Percentiles rank a stretch among this genome's conserved stretches.
phyloP scores from a whole-genome alignment of 2,888 invertebrate species.

The Hirtodrosophila trivittata region DNA sequence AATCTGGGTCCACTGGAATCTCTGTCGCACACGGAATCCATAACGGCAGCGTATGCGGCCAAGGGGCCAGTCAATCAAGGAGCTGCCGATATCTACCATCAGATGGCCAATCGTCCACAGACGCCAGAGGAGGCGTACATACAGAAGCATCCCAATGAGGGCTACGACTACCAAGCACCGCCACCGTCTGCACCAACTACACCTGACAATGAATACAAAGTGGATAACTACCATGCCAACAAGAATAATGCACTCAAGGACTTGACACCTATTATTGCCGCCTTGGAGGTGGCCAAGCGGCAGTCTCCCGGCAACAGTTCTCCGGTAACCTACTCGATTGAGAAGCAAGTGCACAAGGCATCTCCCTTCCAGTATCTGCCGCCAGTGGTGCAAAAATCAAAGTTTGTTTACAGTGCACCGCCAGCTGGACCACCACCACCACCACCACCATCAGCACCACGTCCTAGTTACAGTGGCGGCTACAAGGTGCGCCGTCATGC shows the following conservation, averaged over 20 bases:
- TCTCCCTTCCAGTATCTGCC: slow-evolving; percentile 68
- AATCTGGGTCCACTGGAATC: slow-evolving; percentile 80
- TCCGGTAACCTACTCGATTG: slow-evolving; percentile 71
- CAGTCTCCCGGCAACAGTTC: slow-evolving; percentile 44
- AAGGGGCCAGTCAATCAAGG: slow-evolving; percentile 43
- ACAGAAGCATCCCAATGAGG: slow-evolving; percentile 81
- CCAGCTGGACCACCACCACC: slow-evolving; percentile 33
- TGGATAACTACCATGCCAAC: slow-evolving; percentile 74
- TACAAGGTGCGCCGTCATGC: slow-evolving; percentile 77
- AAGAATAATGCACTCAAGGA: slow-evolving; percentile 68
- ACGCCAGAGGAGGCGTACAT: slow-evolving; percentile 76
- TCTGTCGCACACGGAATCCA: slow-evolving; percentile 81
- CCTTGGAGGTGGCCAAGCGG: slow-evolving; percentile 79
- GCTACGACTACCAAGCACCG: slow-evolving; percentile 68
- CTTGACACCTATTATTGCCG: slow-evolving; percentile 79
- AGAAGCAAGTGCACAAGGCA: slow-evolving; percentile 78
- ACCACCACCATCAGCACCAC: slow-evolving; percentile 37
- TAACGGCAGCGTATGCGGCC: slow-evolving; percentile 82
- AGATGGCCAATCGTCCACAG: slow-evolving; percentile 80
- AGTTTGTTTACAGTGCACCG: slow-evolving; percentile 79
- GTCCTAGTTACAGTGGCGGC: slow-evolving; percentile 46
- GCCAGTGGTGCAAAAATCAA: slow-evolving; percentile 78
- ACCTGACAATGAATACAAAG: slow-evolving; percentile 57
- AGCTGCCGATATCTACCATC: slow-evolving; percentile 80
- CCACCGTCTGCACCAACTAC: slow-evolving; percentile 40